Percentiles rank a stretch among this genome's conserved stretches.
These are phyloP conservation scores for Smutsia temminckii DNA, from an alignment of 2,797 vertebrate genomes.

Conservation along the genomic window DNA sequence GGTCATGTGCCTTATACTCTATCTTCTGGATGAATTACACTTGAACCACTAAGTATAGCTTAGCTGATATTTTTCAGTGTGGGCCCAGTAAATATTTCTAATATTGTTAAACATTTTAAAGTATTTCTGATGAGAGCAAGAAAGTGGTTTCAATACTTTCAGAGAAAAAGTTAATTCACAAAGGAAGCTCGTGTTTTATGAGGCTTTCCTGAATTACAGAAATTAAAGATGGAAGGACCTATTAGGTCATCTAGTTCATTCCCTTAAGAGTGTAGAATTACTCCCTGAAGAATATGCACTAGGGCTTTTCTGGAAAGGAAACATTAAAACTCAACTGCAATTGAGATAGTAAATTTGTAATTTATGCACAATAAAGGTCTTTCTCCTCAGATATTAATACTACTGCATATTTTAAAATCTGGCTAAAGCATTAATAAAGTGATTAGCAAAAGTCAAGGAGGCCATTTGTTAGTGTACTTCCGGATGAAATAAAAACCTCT, in stretches of 20 bases:
- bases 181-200: slow-evolving; percentile 80
- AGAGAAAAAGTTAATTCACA: slow-evolving; percentile 74
- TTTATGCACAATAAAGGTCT: slow-evolving; percentile 69
- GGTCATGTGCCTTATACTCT: not conserved
- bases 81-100: slow-evolving; percentile 65
- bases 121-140: slow-evolving; percentile 64
- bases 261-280: slow-evolving; percentile 62
- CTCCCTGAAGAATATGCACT: slow-evolving; percentile 62
- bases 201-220: slow-evolving; percentile 80
- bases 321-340: slow-evolving; percentile 52
- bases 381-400: slow-evolving; percentile 61
- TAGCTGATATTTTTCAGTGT: slow-evolving; percentile 55
- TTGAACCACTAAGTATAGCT: slow-evolving; percentile 42
- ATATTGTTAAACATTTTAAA: slow-evolving; percentile 73
- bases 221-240: slow-evolving; percentile 76
- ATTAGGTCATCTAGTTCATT: slow-evolving; percentile 68
- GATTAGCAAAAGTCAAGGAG: slow-evolving; percentile 60
- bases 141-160: slow-evolving; percentile 70
- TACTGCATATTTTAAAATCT: slow-evolving; percentile 66
- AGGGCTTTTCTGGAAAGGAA: slow-evolving; percentile 56
- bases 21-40: slow-evolving; percentile 42
- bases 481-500: slow-evolving; percentile 61
- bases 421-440: slow-evolving; percentile 69
- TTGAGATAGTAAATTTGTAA: slow-evolving; percentile 70
- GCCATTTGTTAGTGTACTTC: slow-evolving; percentile 67